phyloP scores from a whole-genome alignment of 92 coral and sea anemone species.

The Muricea muricata region DNA sequence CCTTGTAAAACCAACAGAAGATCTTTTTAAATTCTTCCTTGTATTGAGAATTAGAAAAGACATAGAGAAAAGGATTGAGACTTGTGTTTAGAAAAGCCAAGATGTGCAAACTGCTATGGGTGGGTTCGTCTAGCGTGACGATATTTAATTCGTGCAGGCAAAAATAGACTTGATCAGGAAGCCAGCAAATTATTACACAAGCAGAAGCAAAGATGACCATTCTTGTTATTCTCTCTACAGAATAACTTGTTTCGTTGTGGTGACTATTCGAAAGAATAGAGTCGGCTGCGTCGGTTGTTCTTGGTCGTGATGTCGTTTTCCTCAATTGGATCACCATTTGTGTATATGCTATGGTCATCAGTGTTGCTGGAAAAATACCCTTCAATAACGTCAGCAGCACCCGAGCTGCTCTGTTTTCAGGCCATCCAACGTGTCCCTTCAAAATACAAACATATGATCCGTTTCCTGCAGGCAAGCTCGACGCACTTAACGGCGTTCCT shows the following conservation, averaged over 20 bases:
- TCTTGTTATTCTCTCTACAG: not conserved
- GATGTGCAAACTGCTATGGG: too few species aligned
- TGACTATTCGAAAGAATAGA: not conserved
- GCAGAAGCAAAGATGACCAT: not conserved
- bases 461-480: not conserved
- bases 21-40: not conserved
- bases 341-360: not conserved
- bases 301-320: not conserved
- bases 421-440: not conserved
- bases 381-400: not conserved
- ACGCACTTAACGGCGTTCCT: not conserved
- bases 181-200: too few species aligned
- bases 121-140: too few species aligned
- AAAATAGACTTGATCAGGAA: too few species aligned
- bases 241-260: not conserved
- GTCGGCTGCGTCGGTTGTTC: not conserved
- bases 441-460: not conserved
- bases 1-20: too few species aligned
- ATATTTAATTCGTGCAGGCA: too few species aligned
- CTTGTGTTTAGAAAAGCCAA: too few species aligned
- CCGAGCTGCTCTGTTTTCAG: not conserved
- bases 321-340: not conserved
- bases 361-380: not conserved
- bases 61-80: not conserved
- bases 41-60: not conserved